Evolutionary conservation across 1,140 invertebrate genomes (phyloP), one percentile per base, ranked within the genome.

Genomic region (Halesus radiatus): DNA sequence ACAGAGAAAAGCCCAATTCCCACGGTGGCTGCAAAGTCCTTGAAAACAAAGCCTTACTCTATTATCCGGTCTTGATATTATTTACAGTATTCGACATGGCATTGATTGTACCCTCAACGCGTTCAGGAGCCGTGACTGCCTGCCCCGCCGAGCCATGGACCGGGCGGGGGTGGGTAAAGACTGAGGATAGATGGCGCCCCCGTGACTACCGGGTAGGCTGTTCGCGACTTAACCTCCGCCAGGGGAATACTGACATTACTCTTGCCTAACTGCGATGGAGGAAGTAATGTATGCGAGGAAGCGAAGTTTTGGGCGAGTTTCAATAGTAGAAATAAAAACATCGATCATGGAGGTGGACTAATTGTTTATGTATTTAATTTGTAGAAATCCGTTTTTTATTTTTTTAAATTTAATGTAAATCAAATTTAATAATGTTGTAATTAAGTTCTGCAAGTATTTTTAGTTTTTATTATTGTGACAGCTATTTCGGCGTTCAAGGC

Each of bases 181-280:
- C 16, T 6, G 54, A 23, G 37, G 37, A 45, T 8, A 2, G 37
- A 45, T 45, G 37, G 10, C 10, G 37, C 37, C 37, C 37, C 37
- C 37, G 37, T 45, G 37, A 13, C 32, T 32, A 32, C 37, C 16
- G 56, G 56, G 56, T 60, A 60, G 56, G 56, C 56, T 60, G 56
- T 29, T 68, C 37, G 64, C 64, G 26, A 68, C 29, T 29, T 32
- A 32, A 32, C 32, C 29, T 29, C 26, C 26, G 6, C n/a, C 64
- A 26, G 64, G 32, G 26, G 64, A 32, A 68, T 32, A 68, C 32
- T 26, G 29, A 60, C 56, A 60, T 60, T 60, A 60, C 15, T 60
- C 56, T 60, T 60, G 56, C 18, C 18, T 23, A 20, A 3, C 18
- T 23, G 6, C 13, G 56, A 45, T 45, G 37, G 8, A 10, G 56